phyloP scores from a whole-genome alignment of 2,888 invertebrate genomes.

The Rhingia rostrata region DNA sequence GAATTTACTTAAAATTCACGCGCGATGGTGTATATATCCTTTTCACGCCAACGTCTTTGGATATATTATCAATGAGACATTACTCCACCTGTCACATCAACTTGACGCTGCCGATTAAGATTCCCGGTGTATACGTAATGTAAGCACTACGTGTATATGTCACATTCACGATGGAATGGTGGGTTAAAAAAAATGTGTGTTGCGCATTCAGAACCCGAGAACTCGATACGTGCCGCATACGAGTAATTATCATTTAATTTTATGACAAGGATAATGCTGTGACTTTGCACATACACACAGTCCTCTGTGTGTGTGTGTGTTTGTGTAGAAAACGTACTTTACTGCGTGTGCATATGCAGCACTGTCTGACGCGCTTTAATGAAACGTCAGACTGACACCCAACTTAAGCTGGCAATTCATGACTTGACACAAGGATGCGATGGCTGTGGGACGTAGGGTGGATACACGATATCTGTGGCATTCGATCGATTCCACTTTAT shows the following conservation, averaged over 20 bases:
- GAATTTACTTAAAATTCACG: conserved; percentile 24
- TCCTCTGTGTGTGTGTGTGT: too few species aligned
- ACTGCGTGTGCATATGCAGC: conserved; percentile 11
- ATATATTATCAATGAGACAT: conserved; percentile 52
- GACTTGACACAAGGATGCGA: conserved; percentile 1
- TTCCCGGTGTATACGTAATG: conserved; percentile 39
- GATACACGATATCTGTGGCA: conserved; percentile 63
- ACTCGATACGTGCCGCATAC: conserved; percentile 59
- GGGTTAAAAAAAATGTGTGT: conserved; percentile 35
- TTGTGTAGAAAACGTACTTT: too few species aligned
- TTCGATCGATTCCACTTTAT: conserved; percentile 71
- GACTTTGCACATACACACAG: too few species aligned
- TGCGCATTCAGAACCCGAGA: conserved; percentile 28
- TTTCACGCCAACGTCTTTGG: neutral
- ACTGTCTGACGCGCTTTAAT: conserved; percentile 44
- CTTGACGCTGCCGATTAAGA: conserved; percentile 59
- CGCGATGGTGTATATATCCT: neutral
- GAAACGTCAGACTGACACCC: conserved; percentile 36
- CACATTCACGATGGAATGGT: neutral
- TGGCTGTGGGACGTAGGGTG: conserved; percentile 8
- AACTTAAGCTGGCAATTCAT: conserved; percentile 44
- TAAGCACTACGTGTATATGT: neutral
- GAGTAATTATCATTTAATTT: conserved; percentile 72
- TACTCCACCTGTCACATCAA: conserved; percentile 63
- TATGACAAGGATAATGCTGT: conserved; percentile 62